Evolutionary conservation across 2,797 vertebrate genomes (phyloP), one percentile per base, ranked within the genome.

Genomic region (Lutjanus argentimaculatus): DNA sequence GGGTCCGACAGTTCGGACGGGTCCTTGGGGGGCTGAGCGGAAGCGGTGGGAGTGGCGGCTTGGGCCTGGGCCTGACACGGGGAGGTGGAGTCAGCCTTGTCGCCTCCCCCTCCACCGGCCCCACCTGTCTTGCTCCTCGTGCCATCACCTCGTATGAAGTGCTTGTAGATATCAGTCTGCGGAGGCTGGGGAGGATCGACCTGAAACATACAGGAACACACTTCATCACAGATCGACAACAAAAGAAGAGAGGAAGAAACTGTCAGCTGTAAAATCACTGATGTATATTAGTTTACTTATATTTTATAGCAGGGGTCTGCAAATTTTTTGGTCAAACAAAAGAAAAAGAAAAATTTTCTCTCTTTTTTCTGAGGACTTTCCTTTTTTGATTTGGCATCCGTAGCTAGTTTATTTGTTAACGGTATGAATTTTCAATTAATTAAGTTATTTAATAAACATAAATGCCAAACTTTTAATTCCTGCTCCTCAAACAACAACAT

Each of bases 131-230:
- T 93, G 5, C 94, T 93, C 48, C 83, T 86, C 1, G 89, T 89
- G 68, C 92, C 93, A 80, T 97, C 95, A 67, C 96, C 97, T 83
- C 93, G 96, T 91, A 98, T 98, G 95, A 99, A 99, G 92, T 99
- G 97, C 92, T 97, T 98, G 87, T 97, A 98, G 17, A 97, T 93
- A 93, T 98, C 97, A 1, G 87, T 95, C 92, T 97, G 95, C 76
- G 95, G 96, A 51, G 97, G 96, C 21, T 97, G 97, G 19, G 85
- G 89, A 55, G 90, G 91, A 77, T 94, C 93, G 25, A 94, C 93
- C 93, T 95, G 72, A 75, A 84, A 76, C 52, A 82, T 2, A 79
- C 22, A 81, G 22, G 0, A 70, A 52, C 22, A 70, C 1, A 77
- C 12, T 22, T 58, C 1, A 61, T 49, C n/a, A 72, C 36, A 69